Evolutionary conservation across 2,113 vertebrate species (phyloP), one percentile per base, ranked within the genome.

Genomic region (Xerus inauris): DNA sequence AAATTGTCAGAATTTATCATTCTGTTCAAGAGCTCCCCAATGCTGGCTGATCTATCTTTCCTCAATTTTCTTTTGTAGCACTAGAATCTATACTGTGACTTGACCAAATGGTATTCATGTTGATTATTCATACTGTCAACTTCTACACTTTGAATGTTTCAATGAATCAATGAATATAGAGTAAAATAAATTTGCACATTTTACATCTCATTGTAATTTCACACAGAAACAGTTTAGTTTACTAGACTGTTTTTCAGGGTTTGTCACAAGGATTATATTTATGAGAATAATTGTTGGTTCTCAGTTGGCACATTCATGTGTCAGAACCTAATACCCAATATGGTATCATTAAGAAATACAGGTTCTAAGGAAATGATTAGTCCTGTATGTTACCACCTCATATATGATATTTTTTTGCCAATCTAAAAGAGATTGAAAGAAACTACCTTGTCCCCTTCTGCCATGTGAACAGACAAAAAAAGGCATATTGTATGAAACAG

Each of bases 1-100:
- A 92, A 97, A 96, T 94, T 86, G 51, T 73, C 62, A 49, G 54
- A 82, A 81, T 95, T 96, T 82, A 93, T 93, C 72, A 94, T 77
- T 86, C n/a, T 92, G 24, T 47, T 92, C 69, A 73, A 62, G 22
- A 47, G 11, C 7, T 67, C 17, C 59, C 45, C 8, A 57, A 45
- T 13, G 79, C 16, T 64, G 79, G 45, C 5, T 38, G 12, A 26
- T 76, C 8, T 59, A 32, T 62, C 3, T 76, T 94, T 89, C 11
- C 0, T 79, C 38, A 79, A 77, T 75, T 88, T 22, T 80, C 7
- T 13, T 3, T 17, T 12, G 0, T 1, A 38, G 47, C 12, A 35
- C 64, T 76, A 71, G 69, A 93, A 79, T 79, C 62, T 77, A 24
- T 54, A 82, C 4, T 5, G 7, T 72, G 38, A 84, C 26, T 42